Percentiles rank a stretch among this genome's conserved stretches.
These are phyloP conservation scores for Drosophila emarginata DNA, from an alignment of 2,888 invertebrate genomes.

Conservation along the genomic window DNA sequence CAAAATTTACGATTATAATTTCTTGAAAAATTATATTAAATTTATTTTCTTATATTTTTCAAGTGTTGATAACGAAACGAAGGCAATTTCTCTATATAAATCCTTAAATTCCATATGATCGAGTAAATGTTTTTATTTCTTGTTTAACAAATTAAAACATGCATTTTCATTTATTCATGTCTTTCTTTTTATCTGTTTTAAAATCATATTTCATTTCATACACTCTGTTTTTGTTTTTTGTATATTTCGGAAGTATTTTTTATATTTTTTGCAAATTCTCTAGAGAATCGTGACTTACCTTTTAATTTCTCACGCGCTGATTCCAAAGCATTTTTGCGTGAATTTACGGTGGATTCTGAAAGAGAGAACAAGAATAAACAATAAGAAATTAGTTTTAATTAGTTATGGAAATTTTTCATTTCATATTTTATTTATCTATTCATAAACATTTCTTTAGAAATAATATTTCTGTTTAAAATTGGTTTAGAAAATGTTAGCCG, in stretches of 20 bases:
- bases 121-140: background rate
- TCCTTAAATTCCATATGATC: background rate
- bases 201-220: background rate
- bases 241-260: constrained; percentile 1
- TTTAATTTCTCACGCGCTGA: constrained; percentile 72
- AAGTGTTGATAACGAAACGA: too few relatives aligned
- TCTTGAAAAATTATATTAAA: too few relatives aligned
- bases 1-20: too few relatives aligned
- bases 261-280: background rate
- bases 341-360: constrained; percentile 76
- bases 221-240: background rate
- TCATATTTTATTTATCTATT: background rate
- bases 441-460: background rate
- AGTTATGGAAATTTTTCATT: background rate
- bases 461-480: background rate
- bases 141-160: background rate
- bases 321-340: constrained; percentile 74
- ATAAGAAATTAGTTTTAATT: constrained; percentile 9
- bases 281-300: constrained; percentile 55
- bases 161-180: background rate
- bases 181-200: background rate
- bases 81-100: background rate
- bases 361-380: constrained; percentile 31
- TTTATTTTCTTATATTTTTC: too few relatives aligned
- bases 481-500: too few relatives aligned